Conservation (phyloP, 2,888 invertebrate species). For the Linhomoeus sp. region DNA sequence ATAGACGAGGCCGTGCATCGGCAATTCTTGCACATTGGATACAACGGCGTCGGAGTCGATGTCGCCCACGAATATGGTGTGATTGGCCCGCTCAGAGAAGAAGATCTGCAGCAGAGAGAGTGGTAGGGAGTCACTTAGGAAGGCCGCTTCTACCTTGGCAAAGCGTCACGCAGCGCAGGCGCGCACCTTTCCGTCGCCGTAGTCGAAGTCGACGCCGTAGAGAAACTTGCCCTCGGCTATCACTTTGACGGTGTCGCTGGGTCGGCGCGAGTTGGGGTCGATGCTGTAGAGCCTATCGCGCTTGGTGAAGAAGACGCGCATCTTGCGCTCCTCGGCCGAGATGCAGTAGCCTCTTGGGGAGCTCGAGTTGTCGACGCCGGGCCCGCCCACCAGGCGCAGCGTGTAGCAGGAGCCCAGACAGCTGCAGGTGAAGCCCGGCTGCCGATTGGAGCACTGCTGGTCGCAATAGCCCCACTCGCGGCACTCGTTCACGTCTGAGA, state of each 20-base stretch:
- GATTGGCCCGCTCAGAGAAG: no score
- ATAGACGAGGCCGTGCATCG: conserved; percentile 21
- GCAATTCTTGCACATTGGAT: conserved; percentile 12
- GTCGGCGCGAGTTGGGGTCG: conserved; percentile 1
- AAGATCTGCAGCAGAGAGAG: conserved; percentile 7
- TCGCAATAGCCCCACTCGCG: conserved; percentile 47
- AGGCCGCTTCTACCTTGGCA: no score
- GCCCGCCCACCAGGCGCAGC: not conserved
- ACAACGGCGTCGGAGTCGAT: not conserved
- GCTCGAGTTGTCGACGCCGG: not conserved
- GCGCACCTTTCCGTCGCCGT: conserved; percentile 53
- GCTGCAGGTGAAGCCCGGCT: conserved; percentile 44
- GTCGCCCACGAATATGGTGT: not conserved
- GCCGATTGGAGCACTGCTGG: conserved; percentile 71
- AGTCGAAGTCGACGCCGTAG: conserved; percentile 76
- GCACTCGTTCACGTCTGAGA: conserved; percentile 59
- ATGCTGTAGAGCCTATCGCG: conserved; percentile 20
- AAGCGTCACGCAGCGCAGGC: no score
- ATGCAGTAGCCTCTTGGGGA: conserved; percentile 20
- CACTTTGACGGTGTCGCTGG: conserved; percentile 14
- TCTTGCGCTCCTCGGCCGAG: conserved; percentile 20
- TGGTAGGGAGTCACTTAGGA: no score
- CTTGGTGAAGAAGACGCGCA: conserved; percentile 23
- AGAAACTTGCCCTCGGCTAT: conserved; percentile 24
- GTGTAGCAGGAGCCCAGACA: conserved; percentile 22